Evolutionary conservation across 2,113 vertebrate species (phyloP), one percentile per base, ranked within the genome.

Genomic region (Scatophagus argus): DNA sequence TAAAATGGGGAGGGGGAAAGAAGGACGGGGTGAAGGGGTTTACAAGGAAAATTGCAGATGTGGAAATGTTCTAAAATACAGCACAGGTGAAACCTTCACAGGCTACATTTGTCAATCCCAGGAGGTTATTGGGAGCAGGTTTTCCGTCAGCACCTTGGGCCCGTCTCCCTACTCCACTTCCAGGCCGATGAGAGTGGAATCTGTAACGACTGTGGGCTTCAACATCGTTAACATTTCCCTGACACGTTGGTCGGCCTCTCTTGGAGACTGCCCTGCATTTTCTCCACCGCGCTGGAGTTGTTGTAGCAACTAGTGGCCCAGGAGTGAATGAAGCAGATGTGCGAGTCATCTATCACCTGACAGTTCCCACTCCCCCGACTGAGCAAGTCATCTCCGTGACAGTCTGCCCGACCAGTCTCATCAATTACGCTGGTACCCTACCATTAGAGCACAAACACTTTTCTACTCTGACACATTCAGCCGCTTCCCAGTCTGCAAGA

Each of bases 311-410:
- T 85, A 68, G 93, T 91, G 90, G 95, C 95, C 88, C 91, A 90
- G 91, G 93, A 93, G 93, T 96, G 95, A 96, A 95, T 96, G 95
- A 96, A 95, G 93, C 95, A 95, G 94, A 96, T 96, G 95, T 94
- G 94, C 92, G 74, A 94, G 93, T 92, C 94, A 96, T 97, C 95
- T 94, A 96, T 97, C 96, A 95, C 92, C 90, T 90, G 47, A 92
- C 92, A 94, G 89, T 93, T 94, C 87, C 93, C 90, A 86, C 93
- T 92, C 92, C 94, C 91, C 90, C 80, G 88, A 93, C 93, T 94
- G 91, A 96, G 95, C 95, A 96, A 96, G 95, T 94, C 94, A 95
- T 96, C 95, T 95, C 92, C 81, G 92, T 94, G 95, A 95, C 94
- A 95, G 88, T 93, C 91, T 92, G 84, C 81, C 89, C 74, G 23